Conservation (phyloP, 2,797 vertebrate species). For the Kryptopterus vitreolus region DNA sequence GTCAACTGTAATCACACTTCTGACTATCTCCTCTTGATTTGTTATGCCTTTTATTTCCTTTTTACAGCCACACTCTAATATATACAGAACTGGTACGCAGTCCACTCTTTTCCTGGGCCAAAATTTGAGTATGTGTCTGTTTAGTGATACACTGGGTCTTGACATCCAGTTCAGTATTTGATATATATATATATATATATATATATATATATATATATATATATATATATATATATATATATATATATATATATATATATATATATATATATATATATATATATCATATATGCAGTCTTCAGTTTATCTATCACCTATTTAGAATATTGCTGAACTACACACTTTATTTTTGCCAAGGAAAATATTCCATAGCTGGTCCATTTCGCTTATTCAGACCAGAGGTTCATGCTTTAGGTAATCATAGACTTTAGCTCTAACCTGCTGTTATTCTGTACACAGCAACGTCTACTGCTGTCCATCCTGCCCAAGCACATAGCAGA, state of each 20-base stretch:
- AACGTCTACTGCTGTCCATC: slow-evolving; percentile 92
- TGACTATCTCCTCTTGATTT: slow-evolving; percentile 59
- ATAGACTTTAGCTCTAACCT: background rate
- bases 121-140: slow-evolving; percentile 22
- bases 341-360: background rate
- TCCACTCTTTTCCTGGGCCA: background rate
- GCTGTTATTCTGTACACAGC: slow-evolving; percentile 69
- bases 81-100: slow-evolving; percentile 50
- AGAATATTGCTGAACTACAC: background rate
- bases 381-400: background rate
- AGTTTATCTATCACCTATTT: background rate
- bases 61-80: slow-evolving; percentile 50
- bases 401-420: background rate
- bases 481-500: slow-evolving; percentile 95
- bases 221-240: too few species aligned
- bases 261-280: too few species aligned
- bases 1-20: slow-evolving; percentile 72
- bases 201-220: too few species aligned
- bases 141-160: background rate
- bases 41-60: slow-evolving; percentile 49
- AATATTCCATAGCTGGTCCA: background rate
- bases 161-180: too few species aligned
- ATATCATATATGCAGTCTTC: too few species aligned
- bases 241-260: too few species aligned
- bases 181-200: too few species aligned